Evolutionary conservation across 2,797 vertebrate genomes (phyloP).

Genomic region (Onychomys arenicola): DNA sequence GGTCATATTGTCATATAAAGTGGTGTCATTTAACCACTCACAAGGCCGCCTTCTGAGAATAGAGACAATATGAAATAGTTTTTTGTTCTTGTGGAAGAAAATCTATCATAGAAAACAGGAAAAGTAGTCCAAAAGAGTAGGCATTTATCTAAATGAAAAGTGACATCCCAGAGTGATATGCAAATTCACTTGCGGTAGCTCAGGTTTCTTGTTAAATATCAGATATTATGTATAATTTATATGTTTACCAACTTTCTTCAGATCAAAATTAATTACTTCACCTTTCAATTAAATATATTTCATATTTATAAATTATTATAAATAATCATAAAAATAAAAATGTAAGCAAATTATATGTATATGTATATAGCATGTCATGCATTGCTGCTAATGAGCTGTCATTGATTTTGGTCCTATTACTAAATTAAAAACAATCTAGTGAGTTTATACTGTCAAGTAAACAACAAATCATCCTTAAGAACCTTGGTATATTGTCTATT

Average conservation of each 20-base stretch:
- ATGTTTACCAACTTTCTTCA: not conserved
- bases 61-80: not conserved
- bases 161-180: not conserved
- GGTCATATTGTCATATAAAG: not conserved
- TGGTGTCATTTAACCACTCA: not conserved
- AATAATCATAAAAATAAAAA: not conserved
- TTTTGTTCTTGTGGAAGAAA: not conserved
- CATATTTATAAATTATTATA: not conserved
- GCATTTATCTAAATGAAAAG: conserved; percentile 12
- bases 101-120: not conserved
- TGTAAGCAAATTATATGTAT: not conserved
- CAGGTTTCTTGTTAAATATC: not conserved
- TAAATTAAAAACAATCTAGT: not conserved
- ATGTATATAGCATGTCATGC: not conserved
- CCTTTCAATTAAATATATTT: not conserved
- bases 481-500: not conserved
- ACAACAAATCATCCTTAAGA: not conserved
- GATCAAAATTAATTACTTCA: not conserved
- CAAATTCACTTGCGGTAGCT: not conserved
- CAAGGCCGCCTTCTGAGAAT: not conserved
- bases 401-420: not conserved
- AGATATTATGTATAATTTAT: not conserved
- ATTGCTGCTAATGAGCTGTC: not conserved
- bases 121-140: not conserved
- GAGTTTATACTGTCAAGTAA: not conserved